Evolutionary conservation across 1,140 invertebrate genomes (phyloP), one percentile per base, ranked within the genome.

Genomic region (Andrena cerasifolii): DNA sequence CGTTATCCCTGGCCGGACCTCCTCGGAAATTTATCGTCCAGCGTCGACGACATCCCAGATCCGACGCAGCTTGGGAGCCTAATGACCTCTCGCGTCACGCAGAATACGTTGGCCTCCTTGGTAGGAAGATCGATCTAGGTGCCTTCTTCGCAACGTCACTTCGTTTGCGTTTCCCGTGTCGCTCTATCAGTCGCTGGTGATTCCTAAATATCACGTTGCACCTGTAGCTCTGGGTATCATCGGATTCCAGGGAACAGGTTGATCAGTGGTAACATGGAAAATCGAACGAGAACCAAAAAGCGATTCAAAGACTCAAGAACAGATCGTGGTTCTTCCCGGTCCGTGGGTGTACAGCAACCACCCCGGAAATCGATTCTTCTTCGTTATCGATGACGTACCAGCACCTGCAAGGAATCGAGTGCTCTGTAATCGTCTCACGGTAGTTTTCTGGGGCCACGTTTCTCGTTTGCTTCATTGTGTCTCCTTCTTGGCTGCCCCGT

Each of bases 1-100:
- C 62, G 79, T 81, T 81, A 81, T 81, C 76, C 54, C 54, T 28
- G 62, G 68, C 33, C 49, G 61, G 76, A 79, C 79, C 83, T 82
- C 43, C 83, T 82, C 43, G 71, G 67, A 82, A 84, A 86, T 86
- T 86, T 86, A 86, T 86, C 76, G 83, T 82, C 72, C 75, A 53
- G 36, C 47, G 82, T 85, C 79, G 75, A 82, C 79, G 79, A 85
- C 83, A 85, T 82, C 71, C 62, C 59, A 73, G 82, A 80, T 83
- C 53, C 61, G 78, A 74, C 83, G 53, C 68, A 84, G 83, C 82
- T 83, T 80, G 82, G 72, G 56, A 84, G 83, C 83, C 78, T 85
- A 85, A 84, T 85, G 83, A 85, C 82, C 82, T 75, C 83, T 85
- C 82, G 45, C 78, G 70, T 45, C 75, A 61, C 72, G 79, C 66